These are phyloP conservation scores for Chymomyza procnemis DNA, from an alignment of 2,888 invertebrate genomes.

Conservation along the genomic window DNA sequence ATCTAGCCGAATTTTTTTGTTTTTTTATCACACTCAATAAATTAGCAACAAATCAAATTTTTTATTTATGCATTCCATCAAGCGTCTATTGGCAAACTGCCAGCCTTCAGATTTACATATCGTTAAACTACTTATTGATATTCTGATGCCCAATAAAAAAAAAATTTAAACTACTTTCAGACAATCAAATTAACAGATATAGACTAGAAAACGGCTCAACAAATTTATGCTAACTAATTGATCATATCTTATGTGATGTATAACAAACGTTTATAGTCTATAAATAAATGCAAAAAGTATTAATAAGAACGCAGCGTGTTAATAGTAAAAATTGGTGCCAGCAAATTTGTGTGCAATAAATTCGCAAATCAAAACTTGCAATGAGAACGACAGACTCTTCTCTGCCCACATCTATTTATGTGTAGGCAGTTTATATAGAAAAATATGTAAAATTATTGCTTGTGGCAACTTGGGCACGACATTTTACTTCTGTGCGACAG, in stretches of 20 bases:
- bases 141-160: neutral
- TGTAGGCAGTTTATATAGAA: neutral
- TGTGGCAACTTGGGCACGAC: neutral
- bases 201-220: neutral
- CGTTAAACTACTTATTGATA: neutral
- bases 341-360: neutral
- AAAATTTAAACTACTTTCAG: neutral
- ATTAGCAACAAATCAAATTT: neutral
- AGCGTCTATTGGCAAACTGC: neutral
- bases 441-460: neutral
- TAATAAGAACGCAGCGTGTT: neutral
- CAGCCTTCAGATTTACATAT: neutral
- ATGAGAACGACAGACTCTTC: neutral
- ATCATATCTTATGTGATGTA: neutral
- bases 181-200: neutral
- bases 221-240: neutral
- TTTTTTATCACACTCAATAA: neutral
- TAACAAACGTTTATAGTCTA: neutral
- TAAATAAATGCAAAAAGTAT: neutral
- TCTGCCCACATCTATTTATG: neutral
- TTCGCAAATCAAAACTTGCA: neutral
- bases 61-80: neutral
- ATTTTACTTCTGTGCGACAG: neutral
- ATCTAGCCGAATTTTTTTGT: neutral
- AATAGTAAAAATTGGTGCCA: neutral